Evolutionary conservation across 2,113 vertebrate species (phyloP).

Genomic region (Serinus canaria): DNA sequence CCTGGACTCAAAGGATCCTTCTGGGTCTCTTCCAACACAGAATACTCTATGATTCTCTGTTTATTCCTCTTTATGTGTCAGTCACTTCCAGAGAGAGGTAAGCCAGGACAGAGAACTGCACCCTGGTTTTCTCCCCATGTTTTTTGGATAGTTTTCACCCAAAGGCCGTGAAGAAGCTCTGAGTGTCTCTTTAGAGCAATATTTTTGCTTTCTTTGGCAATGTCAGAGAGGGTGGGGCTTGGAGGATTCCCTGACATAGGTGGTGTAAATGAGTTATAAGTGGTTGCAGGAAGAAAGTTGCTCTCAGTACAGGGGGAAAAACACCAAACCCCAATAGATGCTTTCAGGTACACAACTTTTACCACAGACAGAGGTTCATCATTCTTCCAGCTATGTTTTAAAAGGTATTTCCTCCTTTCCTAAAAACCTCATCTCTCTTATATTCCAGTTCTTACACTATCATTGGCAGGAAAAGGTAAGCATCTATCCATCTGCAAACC

Average conservation of each 20-base stretch:
- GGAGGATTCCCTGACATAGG: not conserved
- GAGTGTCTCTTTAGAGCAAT: not conserved
- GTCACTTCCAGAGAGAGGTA: not conserved
- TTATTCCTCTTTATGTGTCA: not conserved
- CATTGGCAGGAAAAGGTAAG: not conserved
- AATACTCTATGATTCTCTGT: not conserved
- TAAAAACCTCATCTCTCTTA: not conserved
- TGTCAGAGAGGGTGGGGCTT: not conserved
- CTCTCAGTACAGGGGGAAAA: not conserved
- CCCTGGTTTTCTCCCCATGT: not conserved
- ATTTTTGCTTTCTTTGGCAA: not conserved
- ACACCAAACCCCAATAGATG: not conserved
- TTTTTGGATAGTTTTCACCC: not conserved
- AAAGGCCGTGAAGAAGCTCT: not conserved
- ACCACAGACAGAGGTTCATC: not conserved
- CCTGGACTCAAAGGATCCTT: accelerated
- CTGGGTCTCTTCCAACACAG: not conserved
- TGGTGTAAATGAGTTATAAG: not conserved
- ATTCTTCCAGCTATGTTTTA: not conserved
- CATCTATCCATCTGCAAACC: not conserved
- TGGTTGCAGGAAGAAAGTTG: not conserved
- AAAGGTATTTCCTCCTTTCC: not conserved
- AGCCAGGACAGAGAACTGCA: not conserved
- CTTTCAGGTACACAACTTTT: not conserved
- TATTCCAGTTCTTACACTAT: not conserved